Evolutionary conservation across 1,140 invertebrate species (phyloP).

Genomic region (Drosophila bifasciata): DNA sequence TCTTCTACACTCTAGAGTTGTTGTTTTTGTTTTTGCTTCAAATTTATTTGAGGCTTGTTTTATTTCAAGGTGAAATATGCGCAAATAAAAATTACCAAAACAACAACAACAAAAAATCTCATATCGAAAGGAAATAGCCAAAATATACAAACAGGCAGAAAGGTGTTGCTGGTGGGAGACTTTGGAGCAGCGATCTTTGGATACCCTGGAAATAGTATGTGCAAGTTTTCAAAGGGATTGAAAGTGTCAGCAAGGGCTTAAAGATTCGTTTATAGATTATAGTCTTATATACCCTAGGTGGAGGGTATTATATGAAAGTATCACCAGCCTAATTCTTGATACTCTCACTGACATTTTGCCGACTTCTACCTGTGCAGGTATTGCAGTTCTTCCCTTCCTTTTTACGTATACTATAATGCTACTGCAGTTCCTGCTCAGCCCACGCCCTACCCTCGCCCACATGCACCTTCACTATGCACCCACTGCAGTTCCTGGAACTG

Average conservation of each 20-base stretch:
- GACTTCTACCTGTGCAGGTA: no score
- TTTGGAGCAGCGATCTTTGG: not conserved
- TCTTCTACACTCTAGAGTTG: constrained; percentile 53
- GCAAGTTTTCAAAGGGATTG: no score
- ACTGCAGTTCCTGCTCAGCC: constrained; percentile 2
- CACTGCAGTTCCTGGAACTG: constrained; percentile 57
- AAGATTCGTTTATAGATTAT: no score
- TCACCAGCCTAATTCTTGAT: no score
- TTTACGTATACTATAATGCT: no score
- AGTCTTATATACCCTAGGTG: no score
- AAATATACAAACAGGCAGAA: constrained; percentile 26
- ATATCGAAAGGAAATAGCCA: constrained; percentile 51
- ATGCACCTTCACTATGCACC: not conserved
- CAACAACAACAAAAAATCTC: constrained; percentile 21
- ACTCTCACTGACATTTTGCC: no score
- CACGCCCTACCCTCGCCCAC: not conserved
- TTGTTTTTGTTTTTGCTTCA: constrained; percentile 55
- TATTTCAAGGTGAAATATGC: constrained; percentile 78
- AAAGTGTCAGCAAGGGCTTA: no score
- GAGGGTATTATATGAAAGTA: no score
- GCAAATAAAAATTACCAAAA: constrained; percentile 63
- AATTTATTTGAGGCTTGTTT: constrained; percentile 78
- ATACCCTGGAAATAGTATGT: not conserved
- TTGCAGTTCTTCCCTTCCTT: no score
- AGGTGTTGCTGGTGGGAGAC: not conserved